Conservation (phyloP, 2,113 vertebrate genomes). For the Murina feae region DNA sequence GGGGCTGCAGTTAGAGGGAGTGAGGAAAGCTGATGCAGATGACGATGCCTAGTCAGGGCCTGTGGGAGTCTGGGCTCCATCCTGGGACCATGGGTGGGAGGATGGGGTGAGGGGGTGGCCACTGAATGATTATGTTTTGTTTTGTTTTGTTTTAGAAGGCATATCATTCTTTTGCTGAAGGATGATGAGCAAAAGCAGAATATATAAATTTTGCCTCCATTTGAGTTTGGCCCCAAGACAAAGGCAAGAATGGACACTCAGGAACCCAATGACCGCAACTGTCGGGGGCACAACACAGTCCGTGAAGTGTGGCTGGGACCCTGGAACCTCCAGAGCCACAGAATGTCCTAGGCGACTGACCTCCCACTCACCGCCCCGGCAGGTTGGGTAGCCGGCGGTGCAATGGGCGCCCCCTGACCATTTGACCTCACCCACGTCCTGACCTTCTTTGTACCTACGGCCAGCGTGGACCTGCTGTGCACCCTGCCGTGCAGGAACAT, state of each 20-base stretch:
- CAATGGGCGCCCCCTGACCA: not conserved
- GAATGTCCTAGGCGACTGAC: not conserved
- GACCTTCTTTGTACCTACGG: not conserved
- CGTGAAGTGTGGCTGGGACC: not conserved
- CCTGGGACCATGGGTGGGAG: no score
- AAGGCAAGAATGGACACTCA: not conserved
- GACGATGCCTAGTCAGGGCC: no score
- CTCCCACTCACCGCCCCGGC: not conserved
- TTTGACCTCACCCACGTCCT: not conserved
- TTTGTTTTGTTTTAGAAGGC: not conserved
- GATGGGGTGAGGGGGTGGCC: not conserved
- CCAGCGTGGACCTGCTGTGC: not conserved
- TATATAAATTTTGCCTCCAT: not conserved
- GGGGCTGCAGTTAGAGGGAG: no score
- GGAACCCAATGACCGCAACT: not conserved
- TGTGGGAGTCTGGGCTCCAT: not conserved
- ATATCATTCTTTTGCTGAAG: not conserved
- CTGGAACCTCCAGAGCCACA: not conserved
- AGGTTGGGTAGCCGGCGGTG: not conserved
- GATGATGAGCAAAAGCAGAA: not conserved
- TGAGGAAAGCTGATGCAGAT: no score
- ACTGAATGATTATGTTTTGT: not conserved
- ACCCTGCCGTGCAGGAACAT: not conserved
- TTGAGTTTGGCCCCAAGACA: not conserved
- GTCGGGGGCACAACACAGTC: not conserved